Evolutionary conservation across 2,888 invertebrate species (phyloP).

Genomic region (Pachliopta kotzebuea): DNA sequence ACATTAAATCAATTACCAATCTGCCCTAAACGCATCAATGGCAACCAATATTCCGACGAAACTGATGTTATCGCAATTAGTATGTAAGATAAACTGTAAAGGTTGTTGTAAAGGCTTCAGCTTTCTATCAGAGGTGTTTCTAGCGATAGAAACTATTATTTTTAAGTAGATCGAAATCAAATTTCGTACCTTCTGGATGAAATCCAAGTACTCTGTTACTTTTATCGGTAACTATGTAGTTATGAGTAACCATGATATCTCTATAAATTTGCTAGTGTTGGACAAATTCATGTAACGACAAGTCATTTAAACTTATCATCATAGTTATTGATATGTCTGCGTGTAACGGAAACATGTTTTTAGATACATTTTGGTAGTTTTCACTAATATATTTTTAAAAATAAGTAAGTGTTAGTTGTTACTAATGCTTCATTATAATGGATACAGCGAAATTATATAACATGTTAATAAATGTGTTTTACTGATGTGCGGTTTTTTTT

Average conservation of each 20-base stretch:
- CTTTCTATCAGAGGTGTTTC: constrained; percentile 57
- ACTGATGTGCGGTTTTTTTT: constrained; percentile 24
- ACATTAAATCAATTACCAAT: not conserved
- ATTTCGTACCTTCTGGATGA: constrained; percentile 37
- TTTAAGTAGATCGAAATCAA: constrained; percentile 27
- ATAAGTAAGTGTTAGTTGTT: constrained; percentile 45
- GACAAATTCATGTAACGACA: no score
- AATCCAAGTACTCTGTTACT: constrained; percentile 34
- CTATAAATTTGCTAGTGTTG: constrained; percentile 8
- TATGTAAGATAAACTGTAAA: constrained; percentile 32
- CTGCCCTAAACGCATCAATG: no score
- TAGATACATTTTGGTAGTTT: constrained; percentile 24
- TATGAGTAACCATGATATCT: constrained; percentile 16
- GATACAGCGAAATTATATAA: constrained; percentile 21
- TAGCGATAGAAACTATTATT: constrained; percentile 46
- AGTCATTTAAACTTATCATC: constrained; percentile 2
- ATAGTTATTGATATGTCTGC: not conserved
- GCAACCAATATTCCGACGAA: not conserved
- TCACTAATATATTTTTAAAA: constrained; percentile 33
- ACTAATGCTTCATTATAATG: constrained; percentile 43
- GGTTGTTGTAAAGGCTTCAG: constrained; percentile 31
- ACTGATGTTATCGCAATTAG: constrained; percentile 25
- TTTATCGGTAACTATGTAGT: constrained; percentile 6
- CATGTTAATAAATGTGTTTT: constrained; percentile 25
- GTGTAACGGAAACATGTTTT: not conserved